These are phyloP conservation scores for Nomada lathburiana DNA, from an alignment of 2,888 invertebrate species.

Conservation along the genomic window DNA sequence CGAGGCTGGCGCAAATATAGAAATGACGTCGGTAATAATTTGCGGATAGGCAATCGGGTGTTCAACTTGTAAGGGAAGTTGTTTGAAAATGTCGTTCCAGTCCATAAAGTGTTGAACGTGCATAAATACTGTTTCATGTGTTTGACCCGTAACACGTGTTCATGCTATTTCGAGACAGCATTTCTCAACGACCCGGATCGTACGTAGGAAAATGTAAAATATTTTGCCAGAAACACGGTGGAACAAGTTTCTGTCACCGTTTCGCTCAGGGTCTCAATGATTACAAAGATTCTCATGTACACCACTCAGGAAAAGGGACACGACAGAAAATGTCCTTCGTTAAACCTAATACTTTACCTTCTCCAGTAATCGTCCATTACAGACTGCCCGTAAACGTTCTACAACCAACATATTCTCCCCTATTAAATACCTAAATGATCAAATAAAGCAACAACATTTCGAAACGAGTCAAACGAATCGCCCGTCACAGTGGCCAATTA, in stretches of 20 bases:
- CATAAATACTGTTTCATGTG: not conserved
- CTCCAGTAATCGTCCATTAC: not conserved
- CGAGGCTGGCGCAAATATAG: conserved; percentile 7
- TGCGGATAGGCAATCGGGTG: not conserved
- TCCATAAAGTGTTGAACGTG: conserved; percentile 26
- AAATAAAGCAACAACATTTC: no score
- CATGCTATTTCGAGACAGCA: conserved; percentile 10
- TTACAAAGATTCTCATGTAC: not conserved
- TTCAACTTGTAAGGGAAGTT: not conserved
- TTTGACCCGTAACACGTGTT: conserved; percentile 25
- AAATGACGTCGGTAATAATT: not conserved
- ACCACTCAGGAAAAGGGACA: conserved; percentile 17
- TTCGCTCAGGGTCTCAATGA: no score
- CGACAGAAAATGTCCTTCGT: conserved; percentile 11
- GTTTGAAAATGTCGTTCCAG: conserved; percentile 31
- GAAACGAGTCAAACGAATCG: no score
- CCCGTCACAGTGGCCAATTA: no score
- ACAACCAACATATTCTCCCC: no score
- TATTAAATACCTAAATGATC: no score
- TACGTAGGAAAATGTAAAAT: not conserved
- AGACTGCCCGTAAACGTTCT: no score
- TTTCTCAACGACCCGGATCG: not conserved
- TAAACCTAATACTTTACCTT: conserved; percentile 18
- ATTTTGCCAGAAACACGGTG: not conserved
- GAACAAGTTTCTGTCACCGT: not conserved